Base-by-base conservation (phyloP, 2,797 vertebrate genomes). In the Chrosomus eos region DNA sequence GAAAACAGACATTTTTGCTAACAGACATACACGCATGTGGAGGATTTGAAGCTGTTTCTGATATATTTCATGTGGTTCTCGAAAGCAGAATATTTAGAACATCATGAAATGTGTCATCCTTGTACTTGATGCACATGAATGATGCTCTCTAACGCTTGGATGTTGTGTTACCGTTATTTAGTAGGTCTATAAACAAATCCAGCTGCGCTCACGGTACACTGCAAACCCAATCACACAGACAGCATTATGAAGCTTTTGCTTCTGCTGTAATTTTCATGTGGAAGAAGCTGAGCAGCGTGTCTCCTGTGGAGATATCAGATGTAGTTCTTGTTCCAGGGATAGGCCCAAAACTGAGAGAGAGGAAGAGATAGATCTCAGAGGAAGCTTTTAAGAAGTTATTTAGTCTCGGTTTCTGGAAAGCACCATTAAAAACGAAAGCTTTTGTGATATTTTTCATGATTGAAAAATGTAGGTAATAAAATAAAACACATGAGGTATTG, bases 371-470 rank as follows among this genome's bases (percentile, higher is more conserved):
- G 19, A 84, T 76, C 73, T 75, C 86, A 70, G 19, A 87, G 83
- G 71, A 77, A 77, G 66, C 67, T 73, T 67, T 85, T 81, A 77
- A 55, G 80, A 85, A 85, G 76, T 73, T 66, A 45, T 87, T 85
- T 78, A 70, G 85, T 62, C 68, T 36, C 64, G 51, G 26, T 85
- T 72, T 80, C 76, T 80, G 51, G 80, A 82, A 80, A 78, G 67
- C 11, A 62, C 23, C 33, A 18, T 77, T 75, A 67, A 81, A 83
- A 82, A 86, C 28, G 8, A 79, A 62, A 53, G 53, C 76, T 66
- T 53, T 81, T 67, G 78, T 53, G 53, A 83, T 74, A 83, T 33
- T 81, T 85, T 40, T 45, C 14, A 80, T 84, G 82, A 82, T 40
- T 78, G 81, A 83, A 78, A 64, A 33, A 70, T 33, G 7, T 28